Base-by-base conservation (phyloP, 2,113 vertebrate species). In the Nothocercus julius region DNA sequence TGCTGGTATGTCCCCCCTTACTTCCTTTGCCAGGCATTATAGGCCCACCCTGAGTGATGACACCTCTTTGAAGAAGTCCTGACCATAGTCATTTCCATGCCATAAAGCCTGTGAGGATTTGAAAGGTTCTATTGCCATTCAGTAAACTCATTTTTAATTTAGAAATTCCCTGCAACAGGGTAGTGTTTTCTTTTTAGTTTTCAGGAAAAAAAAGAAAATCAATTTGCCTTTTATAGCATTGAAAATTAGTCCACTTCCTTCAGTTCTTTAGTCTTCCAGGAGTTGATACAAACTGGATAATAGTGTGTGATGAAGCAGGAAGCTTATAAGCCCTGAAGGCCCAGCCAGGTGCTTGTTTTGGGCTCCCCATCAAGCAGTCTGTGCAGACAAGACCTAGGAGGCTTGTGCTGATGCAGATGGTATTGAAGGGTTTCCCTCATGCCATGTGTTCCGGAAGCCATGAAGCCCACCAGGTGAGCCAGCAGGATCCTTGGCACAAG, bases 261-360 rank as follows among this genome's bases (percentile, higher is more conserved):
- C n/a, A 68, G 36, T 82, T 82, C 13, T 86, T 38, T 34, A 44
- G 25, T 84, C 87, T 84, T 92, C 30, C 59, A 84, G 27, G 18
- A 62, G 14, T 1, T 36, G 27, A 32, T 17, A 42, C 14, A 87
- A 76, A 47, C 28, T 86, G 2, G n/a, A 82, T 42, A 54, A n/a
- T 38, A 44, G 7, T 44, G 4, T 74, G 27, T 72, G 42, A 63
- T 38, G 54, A 28, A 67, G 54, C 7, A 51, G 56, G 19, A 36
- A 72, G 13, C 58, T 72, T 42, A 25, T 7, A 66, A n/a, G 30
- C 4, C 16, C 34, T 56, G 24, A 5, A 75, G 51, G 6, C 5
- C 44, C 27, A 51, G 3, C 13, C 28, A 64, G 47, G 27, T 27
- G 12, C 13, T 18, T 34, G 32, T 13, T 20, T 34, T 34, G n/a